Conservation (phyloP, 2,113 vertebrate species). For the Corapipo altera region DNA sequence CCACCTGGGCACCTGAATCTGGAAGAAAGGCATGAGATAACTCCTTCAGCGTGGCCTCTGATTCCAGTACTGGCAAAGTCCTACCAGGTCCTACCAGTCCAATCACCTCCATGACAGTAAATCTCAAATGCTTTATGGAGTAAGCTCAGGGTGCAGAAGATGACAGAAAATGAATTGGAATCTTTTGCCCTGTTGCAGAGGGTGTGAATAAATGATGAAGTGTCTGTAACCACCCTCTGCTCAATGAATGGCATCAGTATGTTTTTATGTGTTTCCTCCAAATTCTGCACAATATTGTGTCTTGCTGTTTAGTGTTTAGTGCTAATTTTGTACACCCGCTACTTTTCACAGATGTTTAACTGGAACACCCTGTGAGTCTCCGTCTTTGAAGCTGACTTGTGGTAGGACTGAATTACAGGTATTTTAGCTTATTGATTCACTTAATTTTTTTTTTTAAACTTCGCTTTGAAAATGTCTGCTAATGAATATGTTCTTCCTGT, state of each 20-base stretch:
- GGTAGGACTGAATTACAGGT: background rate
- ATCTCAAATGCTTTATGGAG: background rate
- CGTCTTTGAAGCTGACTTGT: background rate
- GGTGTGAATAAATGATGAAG: background rate
- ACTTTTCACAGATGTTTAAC: background rate
- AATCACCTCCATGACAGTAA: background rate
- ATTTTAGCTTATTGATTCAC: background rate
- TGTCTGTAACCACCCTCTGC: background rate
- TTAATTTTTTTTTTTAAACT: background rate
- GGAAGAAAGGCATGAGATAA: background rate
- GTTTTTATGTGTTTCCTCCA: accelerated
- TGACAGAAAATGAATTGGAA: background rate
- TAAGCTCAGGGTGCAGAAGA: background rate
- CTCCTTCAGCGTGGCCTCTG: accelerated
- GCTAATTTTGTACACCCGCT: background rate
- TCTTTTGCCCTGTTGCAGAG: background rate
- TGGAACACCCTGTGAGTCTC: background rate
- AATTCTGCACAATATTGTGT: background rate
- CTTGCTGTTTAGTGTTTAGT: background rate
- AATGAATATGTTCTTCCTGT: background rate
- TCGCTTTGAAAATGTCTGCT: background rate
- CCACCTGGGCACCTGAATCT: accelerated
- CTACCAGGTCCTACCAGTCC: background rate
- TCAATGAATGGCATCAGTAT: background rate
- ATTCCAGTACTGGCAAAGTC: background rate